Conservation (phyloP, 2,888 invertebrate species). For the Cantharis nigra region DNA sequence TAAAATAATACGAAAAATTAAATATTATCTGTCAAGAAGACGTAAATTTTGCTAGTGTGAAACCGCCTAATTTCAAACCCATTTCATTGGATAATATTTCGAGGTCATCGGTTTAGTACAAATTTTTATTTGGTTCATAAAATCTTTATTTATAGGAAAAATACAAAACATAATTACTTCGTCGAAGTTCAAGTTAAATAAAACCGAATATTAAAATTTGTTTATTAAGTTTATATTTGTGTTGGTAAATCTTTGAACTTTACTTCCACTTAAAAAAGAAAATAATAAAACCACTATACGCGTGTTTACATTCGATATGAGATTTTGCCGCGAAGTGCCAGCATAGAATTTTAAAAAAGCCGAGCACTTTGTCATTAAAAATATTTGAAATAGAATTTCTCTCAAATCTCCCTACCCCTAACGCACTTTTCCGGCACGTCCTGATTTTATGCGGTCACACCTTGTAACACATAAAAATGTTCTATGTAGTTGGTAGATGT, state of each 20-base stretch:
- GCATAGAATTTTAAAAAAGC: background rate
- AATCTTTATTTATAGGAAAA: no score
- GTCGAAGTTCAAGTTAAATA: background rate
- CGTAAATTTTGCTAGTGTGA: no score
- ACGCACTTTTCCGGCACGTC: background rate
- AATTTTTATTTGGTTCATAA: no score
- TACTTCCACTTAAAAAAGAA: background rate
- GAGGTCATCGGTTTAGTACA: no score
- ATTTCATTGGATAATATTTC: no score
- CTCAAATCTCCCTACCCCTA: background rate
- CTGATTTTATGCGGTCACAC: background rate
- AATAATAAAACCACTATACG: background rate
- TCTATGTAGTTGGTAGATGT: background rate
- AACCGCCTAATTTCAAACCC: no score
- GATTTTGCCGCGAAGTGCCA: background rate
- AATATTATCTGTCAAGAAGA: no score
- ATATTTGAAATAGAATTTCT: background rate
- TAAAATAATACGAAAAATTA: no score
- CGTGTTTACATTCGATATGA: background rate
- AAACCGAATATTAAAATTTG: background rate
- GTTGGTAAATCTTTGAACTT: background rate
- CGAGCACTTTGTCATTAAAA: background rate
- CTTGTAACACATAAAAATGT: background rate
- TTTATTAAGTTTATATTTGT: background rate
- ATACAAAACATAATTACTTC: background rate